phyloP scores from a whole-genome alignment of 1,140 invertebrate species.

The Frieseomelitta varia region DNA sequence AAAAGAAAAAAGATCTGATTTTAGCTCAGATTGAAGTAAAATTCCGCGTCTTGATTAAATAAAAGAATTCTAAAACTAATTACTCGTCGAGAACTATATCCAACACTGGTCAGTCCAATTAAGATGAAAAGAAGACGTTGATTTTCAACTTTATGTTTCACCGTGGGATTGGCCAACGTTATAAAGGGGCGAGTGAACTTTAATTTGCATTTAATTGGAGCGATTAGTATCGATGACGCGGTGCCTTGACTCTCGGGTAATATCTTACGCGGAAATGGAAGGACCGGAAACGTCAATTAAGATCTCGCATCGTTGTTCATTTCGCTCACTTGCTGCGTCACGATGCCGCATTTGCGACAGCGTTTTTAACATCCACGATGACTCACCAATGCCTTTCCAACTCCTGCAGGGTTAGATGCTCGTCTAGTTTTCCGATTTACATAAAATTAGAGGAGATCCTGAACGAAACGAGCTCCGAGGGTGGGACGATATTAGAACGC shows the following conservation, averaged over 20 bases:
- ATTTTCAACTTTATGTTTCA: not conserved
- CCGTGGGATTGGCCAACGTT: not conserved
- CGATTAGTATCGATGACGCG: not conserved
- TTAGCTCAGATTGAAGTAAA: no score
- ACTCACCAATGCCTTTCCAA: slow-evolving; percentile 14
- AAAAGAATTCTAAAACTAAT: no score
- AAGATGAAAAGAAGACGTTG: not conserved
- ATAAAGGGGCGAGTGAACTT: not conserved
- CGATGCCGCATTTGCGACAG: not conserved
- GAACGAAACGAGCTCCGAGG: not conserved
- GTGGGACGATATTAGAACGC: not conserved
- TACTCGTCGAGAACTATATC: not conserved
- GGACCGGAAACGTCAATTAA: slow-evolving; percentile 15
- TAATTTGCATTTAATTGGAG: not conserved
- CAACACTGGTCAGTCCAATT: not conserved
- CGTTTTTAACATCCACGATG: slow-evolving; percentile 2
- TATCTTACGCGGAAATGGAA: not conserved
- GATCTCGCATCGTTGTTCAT: not conserved
- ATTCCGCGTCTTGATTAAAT: no score
- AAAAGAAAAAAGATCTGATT: no score
- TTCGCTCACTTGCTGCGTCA: not conserved
- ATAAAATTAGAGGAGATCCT: slow-evolving; percentile 13
- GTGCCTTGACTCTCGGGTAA: not conserved
- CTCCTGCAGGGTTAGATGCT: not conserved
- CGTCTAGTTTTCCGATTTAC: slow-evolving; percentile 23